A percentile compares a stretch with the other conserved stretches of the same genome.
Conservation (phyloP, 2,113 vertebrate genomes). For the Cyphomyrus discorhynchus region DNA sequence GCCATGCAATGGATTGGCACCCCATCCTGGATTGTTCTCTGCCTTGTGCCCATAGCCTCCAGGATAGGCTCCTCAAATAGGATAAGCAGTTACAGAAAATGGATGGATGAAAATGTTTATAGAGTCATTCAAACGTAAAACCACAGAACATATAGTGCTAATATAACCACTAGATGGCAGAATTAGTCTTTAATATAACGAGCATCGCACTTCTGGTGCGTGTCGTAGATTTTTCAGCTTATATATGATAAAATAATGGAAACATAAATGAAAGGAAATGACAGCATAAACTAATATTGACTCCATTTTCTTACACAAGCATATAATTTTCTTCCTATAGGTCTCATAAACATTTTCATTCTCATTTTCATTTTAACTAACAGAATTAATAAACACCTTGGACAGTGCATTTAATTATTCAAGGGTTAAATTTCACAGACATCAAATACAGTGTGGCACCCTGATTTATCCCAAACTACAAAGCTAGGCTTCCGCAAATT, state of each 20-base stretch:
- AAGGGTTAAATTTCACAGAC: background rate
- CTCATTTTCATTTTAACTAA: slow-evolving; percentile 7
- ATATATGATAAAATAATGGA: background rate
- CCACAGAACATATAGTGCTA: background rate
- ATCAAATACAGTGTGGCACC: background rate
- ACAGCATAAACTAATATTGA: background rate
- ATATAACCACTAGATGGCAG: slow-evolving; percentile 23
- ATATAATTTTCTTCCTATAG: background rate
- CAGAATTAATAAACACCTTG: background rate
- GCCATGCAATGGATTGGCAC: background rate
- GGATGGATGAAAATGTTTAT: background rate
- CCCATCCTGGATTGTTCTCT: background rate
- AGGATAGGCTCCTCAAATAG: background rate
- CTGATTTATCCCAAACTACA: background rate
- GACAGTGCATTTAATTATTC: background rate
- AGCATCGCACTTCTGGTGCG: background rate
- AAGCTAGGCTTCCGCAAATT: background rate
- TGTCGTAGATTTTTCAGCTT: background rate
- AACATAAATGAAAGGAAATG: background rate
- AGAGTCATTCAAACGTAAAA: background rate
- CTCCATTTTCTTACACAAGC: background rate
- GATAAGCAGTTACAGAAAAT: background rate
- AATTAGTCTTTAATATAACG: background rate
- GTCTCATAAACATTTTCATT: background rate
- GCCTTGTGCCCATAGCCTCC: background rate